Conservation (phyloP, 2,797 vertebrate species). For the Crypturellus tataupa region DNA sequence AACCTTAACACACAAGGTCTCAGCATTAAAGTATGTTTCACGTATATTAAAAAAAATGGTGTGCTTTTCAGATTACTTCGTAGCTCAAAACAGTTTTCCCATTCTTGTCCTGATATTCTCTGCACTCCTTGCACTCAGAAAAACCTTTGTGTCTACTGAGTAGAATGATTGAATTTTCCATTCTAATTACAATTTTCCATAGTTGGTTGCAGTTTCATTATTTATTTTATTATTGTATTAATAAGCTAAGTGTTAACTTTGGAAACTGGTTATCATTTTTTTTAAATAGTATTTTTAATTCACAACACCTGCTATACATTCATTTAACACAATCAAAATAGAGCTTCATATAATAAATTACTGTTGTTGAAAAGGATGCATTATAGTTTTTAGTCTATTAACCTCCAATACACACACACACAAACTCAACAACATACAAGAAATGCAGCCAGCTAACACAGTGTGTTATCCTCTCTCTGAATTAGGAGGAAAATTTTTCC, state of each 20-base stretch:
- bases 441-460: neutral
- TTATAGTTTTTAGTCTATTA: slow-evolving; percentile 40
- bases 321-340: slow-evolving; percentile 29
- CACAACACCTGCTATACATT: slow-evolving; percentile 4
- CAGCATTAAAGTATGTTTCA: slow-evolving; percentile 69
- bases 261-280: slow-evolving; percentile 58
- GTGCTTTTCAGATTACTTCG: slow-evolving; percentile 56
- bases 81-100: slow-evolving; percentile 68
- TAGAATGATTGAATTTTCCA: slow-evolving; percentile 70
- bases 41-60: slow-evolving; percentile 57
- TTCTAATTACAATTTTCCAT: slow-evolving; percentile 68
- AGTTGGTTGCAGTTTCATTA: slow-evolving; percentile 49
- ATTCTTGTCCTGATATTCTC: slow-evolving; percentile 64
- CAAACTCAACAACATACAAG: neutral
- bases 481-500: slow-evolving; percentile 16
- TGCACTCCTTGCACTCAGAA: slow-evolving; percentile 44
- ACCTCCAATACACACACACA: neutral
- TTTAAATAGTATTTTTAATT: slow-evolving; percentile 41
- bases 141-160: slow-evolving; percentile 61
- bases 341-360: neutral
- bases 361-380: slow-evolving; percentile 2
- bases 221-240: slow-evolving; percentile 43
- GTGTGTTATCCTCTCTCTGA: slow-evolving; percentile 24
- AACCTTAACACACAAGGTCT: slow-evolving; percentile 62
- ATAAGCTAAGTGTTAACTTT: slow-evolving; percentile 38